Evolutionary conservation across 2,797 vertebrate genomes (phyloP).

Genomic region (Phrynocephalus guinanensis): DNA sequence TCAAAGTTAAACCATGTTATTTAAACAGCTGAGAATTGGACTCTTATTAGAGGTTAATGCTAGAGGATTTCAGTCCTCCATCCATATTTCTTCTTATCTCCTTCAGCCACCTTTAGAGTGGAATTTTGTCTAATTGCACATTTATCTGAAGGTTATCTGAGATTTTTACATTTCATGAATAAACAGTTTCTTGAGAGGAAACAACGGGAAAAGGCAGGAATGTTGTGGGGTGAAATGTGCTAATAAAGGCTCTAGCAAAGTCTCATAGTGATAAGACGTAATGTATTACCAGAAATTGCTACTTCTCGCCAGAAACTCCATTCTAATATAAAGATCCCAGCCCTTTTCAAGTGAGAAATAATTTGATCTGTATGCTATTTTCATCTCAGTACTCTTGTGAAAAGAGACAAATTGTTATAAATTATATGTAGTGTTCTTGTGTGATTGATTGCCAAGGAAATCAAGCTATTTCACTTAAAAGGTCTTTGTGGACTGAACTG

Average conservation of each 20-base stretch:
- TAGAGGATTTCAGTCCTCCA: background rate
- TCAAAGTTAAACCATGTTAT: background rate
- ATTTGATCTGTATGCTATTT: constrained; percentile 41
- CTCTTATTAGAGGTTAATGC: background rate
- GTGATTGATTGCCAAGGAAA: constrained; percentile 47
- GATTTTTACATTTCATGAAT: constrained; percentile 21
- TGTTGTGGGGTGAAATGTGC: constrained; percentile 5
- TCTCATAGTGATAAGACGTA: constrained; percentile 30
- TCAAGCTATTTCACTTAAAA: constrained; percentile 44
- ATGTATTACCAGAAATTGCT: constrained; percentile 41
- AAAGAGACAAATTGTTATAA: constrained; percentile 54
- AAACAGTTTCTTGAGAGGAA: constrained; percentile 14
- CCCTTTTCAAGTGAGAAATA: constrained; percentile 20
- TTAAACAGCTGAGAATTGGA: background rate
- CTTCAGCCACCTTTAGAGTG: background rate
- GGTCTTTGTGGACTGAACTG: constrained; percentile 13
- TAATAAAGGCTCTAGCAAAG: background rate
- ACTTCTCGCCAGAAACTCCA: constrained; percentile 41
- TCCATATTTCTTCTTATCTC: background rate
- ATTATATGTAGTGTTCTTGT: constrained; percentile 20
- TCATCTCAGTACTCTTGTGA: constrained; percentile 1
- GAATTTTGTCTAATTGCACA: background rate
- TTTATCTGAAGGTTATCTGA: constrained; percentile 14
- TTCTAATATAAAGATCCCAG: constrained; percentile 22
- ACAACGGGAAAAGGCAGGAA: background rate